Percentiles rank a stretch among this genome's conserved stretches.
Evolutionary conservation across 1,140 invertebrate genomes (phyloP).

Genomic region (Adoxophyes honmai): DNA sequence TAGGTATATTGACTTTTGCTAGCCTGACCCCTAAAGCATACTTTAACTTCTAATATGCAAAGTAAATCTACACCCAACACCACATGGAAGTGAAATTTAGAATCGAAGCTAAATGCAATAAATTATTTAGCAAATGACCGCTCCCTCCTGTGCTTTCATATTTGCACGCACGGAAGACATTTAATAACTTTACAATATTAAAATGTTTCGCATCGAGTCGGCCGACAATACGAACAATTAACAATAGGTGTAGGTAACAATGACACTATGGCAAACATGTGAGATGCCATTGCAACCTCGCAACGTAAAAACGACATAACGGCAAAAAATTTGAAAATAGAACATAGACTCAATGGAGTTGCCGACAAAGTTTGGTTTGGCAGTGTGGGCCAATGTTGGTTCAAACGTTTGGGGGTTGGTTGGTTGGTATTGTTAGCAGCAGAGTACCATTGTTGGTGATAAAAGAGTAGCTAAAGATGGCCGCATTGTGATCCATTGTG

Average conservation of each 20-base stretch:
- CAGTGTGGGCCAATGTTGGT: background rate
- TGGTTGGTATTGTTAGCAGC: conserved; percentile 46
- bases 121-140: background rate
- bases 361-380: background rate
- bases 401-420: conserved; percentile 8
- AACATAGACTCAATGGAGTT: background rate
- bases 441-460: conserved; percentile 61
- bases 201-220: conserved; percentile 72
- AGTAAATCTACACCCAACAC: too few relatives aligned
- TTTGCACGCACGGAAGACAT: conserved; percentile 58
- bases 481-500: conserved; percentile 64
- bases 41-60: too few relatives aligned
- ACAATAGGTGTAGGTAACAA: conserved; percentile 73
- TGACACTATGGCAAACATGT: conserved; percentile 72
- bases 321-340: background rate
- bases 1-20: too few relatives aligned
- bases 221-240: conserved; percentile 63
- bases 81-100: too few relatives aligned
- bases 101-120: too few relatives aligned
- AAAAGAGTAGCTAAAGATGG: conserved; percentile 72
- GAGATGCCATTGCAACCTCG: conserved; percentile 39
- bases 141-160: conserved; percentile 30
- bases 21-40: too few relatives aligned
- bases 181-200: conserved; percentile 75
- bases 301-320: conserved; percentile 15